Conservation (phyloP, 1,140 invertebrate genomes). For the Polypedilum vanderplanki region DNA sequence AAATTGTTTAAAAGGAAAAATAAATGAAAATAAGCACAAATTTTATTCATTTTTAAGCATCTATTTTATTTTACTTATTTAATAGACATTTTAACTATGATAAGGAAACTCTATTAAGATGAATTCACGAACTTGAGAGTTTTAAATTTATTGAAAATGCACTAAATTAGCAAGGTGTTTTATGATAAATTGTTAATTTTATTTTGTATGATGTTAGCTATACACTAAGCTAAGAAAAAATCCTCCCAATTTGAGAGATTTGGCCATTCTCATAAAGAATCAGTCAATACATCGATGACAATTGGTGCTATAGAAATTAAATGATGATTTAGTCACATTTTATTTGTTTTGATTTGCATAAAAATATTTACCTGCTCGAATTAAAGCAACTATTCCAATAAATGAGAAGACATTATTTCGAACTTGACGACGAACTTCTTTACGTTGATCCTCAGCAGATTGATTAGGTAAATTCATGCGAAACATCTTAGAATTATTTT, state of each 20-base stretch:
- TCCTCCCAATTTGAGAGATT: background rate
- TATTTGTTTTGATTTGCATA: background rate
- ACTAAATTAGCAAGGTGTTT: too few relatives aligned
- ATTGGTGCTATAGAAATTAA: conserved; percentile 1
- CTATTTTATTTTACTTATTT: too few relatives aligned
- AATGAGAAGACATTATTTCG: conserved; percentile 1
- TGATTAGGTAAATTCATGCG: conserved; percentile 22
- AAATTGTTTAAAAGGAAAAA: too few relatives aligned
- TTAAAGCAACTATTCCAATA: background rate
- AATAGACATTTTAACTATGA: too few relatives aligned
- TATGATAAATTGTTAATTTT: too few relatives aligned
- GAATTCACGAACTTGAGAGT: too few relatives aligned
- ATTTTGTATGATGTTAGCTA: background rate
- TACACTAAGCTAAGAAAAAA: background rate
- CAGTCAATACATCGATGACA: background rate
- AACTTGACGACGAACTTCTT: background rate
- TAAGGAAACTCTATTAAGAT: too few relatives aligned
- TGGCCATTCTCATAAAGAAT: conserved; percentile 25
- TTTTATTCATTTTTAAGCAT: too few relatives aligned
- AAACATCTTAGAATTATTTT: background rate
- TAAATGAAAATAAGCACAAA: too few relatives aligned
- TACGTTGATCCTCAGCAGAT: conserved; percentile 5
- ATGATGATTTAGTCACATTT: background rate
- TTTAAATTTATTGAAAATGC: too few relatives aligned
- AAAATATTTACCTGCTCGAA: conserved; percentile 21